These are phyloP conservation scores for Crioceris asparagi DNA, from an alignment of 2,888 invertebrate species.

Conservation along the genomic window DNA sequence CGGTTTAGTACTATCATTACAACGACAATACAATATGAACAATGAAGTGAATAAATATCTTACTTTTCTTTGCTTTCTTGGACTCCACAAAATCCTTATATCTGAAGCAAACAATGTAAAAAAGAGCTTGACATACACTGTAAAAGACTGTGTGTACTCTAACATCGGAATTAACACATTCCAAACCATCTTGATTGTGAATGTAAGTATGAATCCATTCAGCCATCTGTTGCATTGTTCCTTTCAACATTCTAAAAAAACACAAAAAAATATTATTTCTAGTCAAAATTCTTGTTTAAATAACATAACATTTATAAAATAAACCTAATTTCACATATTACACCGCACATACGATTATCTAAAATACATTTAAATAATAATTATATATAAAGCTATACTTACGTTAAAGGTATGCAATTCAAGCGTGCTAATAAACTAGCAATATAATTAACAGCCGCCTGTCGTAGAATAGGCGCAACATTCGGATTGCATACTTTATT, in stretches of 20 bases:
- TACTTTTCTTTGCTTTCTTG: slow-evolving; percentile 62
- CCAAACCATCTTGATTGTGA: slow-evolving; percentile 49
- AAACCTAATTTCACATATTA: background rate
- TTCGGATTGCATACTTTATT: slow-evolving; percentile 58
- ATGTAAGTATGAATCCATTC: slow-evolving; percentile 82
- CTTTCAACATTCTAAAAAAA: slow-evolving; percentile 49
- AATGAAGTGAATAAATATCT: too few relatives aligned
- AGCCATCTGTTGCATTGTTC: slow-evolving; percentile 57
- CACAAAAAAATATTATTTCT: background rate
- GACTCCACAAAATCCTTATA: slow-evolving; percentile 70
- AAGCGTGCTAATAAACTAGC: slow-evolving; percentile 64
- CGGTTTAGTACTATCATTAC: too few relatives aligned
- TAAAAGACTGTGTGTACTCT: slow-evolving; percentile 83
- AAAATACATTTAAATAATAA: background rate
- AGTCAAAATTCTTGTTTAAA: background rate
- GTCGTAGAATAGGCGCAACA: slow-evolving; percentile 51
- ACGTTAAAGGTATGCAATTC: slow-evolving; percentile 51
- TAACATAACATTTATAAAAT: background rate
- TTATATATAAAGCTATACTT: slow-evolving; percentile 34
- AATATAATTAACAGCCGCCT: slow-evolving; percentile 62
- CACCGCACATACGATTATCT: background rate
- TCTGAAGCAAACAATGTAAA: slow-evolving; percentile 85
- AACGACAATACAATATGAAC: too few relatives aligned
- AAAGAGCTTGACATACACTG: slow-evolving; percentile 82
- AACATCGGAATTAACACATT: slow-evolving; percentile 45